Evolutionary conservation across 2,113 vertebrate species (phyloP).

Genomic region (Petromus typicus): DNA sequence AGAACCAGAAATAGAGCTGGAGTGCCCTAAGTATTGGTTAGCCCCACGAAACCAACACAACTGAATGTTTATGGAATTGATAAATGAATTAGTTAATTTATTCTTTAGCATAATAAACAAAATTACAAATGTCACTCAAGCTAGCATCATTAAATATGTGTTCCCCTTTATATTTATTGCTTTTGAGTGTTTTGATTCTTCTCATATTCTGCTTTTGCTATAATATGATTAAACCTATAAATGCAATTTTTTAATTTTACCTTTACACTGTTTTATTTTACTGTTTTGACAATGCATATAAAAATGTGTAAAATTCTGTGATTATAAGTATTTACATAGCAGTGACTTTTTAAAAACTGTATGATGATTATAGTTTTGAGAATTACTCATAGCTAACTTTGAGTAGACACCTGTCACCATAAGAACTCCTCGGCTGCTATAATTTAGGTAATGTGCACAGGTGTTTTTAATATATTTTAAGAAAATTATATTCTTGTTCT

Average conservation of each 20-base stretch:
- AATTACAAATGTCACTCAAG: neutral
- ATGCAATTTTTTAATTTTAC: neutral
- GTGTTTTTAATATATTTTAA: neutral
- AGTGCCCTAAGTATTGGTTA: neutral
- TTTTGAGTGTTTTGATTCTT: neutral
- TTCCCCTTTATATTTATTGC: neutral
- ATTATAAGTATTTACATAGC: neutral
- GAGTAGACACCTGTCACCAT: slow-evolving; percentile 11
- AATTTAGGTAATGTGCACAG: neutral
- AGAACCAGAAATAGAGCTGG: neutral
- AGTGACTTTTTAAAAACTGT: neutral
- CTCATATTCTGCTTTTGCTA: neutral
- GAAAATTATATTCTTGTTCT: neutral
- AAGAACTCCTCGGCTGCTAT: neutral
- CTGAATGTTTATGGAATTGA: neutral
- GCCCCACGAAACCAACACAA: neutral
- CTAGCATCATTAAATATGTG: neutral
- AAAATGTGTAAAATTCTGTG: neutral
- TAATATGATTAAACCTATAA: neutral
- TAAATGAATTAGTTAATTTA: neutral
- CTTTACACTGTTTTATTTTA: neutral
- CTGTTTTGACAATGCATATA: neutral
- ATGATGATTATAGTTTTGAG: neutral
- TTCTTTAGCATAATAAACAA: neutral
- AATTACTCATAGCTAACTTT: slow-evolving; percentile 48